A percentile compares a stretch with the other conserved stretches of the same genome.
phyloP scores from a whole-genome alignment of 2,113 vertebrate species.

The Psephotus haematonotus region DNA sequence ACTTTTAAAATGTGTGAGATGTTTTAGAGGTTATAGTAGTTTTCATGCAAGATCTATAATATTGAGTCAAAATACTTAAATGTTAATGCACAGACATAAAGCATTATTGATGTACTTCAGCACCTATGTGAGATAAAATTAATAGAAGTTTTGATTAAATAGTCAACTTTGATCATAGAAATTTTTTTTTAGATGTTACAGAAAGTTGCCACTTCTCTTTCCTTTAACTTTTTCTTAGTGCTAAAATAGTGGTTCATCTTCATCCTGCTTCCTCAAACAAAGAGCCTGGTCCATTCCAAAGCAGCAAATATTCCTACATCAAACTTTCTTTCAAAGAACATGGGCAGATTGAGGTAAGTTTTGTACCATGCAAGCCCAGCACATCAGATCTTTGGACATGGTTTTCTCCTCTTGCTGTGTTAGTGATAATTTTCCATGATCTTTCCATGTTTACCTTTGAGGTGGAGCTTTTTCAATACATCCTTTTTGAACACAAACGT shows the following conservation, averaged over 20 bases:
- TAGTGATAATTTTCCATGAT: not conserved
- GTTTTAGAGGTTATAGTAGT: not conserved
- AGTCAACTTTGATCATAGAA: not conserved
- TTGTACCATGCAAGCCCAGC: too few relatives aligned
- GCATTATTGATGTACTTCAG: not conserved
- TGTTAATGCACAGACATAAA: not conserved
- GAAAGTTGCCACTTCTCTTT: not conserved
- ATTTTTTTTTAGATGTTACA: not conserved
- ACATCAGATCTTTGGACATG: not conserved
- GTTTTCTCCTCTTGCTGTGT: not conserved
- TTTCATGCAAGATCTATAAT: not conserved
- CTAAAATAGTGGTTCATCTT: slow-evolving; percentile 96
- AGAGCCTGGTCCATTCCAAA: slow-evolving; percentile 93
- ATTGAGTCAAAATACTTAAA: not conserved
- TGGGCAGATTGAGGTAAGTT: slow-evolving; percentile 92
- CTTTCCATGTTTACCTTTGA: slow-evolving; percentile 30
- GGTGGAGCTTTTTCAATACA: slow-evolving; percentile 20
- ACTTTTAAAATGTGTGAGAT: not conserved
- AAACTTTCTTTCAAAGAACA: slow-evolving; percentile 97
- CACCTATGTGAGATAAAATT: not conserved
- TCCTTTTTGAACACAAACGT: not conserved
- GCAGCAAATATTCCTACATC: slow-evolving; percentile 90
- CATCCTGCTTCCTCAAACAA: slow-evolving; percentile 84
- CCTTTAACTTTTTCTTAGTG: slow-evolving; percentile 73
- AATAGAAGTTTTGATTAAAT: not conserved